Base-by-base conservation (phyloP, 2,888 invertebrate genomes). In the Chrysotoxum bicinctum region DNA sequence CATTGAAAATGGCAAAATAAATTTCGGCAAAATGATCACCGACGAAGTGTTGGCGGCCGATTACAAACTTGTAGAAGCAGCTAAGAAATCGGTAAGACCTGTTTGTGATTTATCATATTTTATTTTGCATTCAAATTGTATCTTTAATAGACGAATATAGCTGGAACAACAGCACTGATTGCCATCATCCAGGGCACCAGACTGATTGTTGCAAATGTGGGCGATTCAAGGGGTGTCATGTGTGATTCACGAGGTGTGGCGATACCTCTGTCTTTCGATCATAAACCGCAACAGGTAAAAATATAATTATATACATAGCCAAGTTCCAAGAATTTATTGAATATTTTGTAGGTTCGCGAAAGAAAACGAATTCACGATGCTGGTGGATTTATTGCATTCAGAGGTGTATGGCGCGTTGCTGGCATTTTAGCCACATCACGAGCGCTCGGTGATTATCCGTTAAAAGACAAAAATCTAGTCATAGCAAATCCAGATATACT, bases 401-500 rank as follows among this genome's bases (percentile, higher is more conserved):
- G 98, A 90, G 98, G 98, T 35, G 98, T 98, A 1, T 98, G 98
- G 98, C 93, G 98, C 88, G 98, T 98, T 5, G 98, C 97, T 69
- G 98, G 98, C 7, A 97, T 98, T 88, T 93, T 98, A 88, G 98
- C 98, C 12, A 98, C 98, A 37, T 98, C 98, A 10, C 93, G 98
- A 87, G 98, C 99, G 1, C 94, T 99, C 89, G 99, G 98, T 19
- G 99, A 99, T 93, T 98, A 97, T 92, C 98, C 98, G 2, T 93
- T 99, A 23, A 99, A 99, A 92, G 98, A 98, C 90, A 96, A 96
- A 90, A 97, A 96, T 91, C 94, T 98, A 90, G 97, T 99, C 75
- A 98, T 98, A 88, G 98, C 98, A 3, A 97, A 98, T 91, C 99
- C 99, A 8, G 98, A 99, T 91, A 97, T 99, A 88, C 93, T 98